Conservation (phyloP, 2,888 invertebrate species). For the Drosophila niveifrons region DNA sequence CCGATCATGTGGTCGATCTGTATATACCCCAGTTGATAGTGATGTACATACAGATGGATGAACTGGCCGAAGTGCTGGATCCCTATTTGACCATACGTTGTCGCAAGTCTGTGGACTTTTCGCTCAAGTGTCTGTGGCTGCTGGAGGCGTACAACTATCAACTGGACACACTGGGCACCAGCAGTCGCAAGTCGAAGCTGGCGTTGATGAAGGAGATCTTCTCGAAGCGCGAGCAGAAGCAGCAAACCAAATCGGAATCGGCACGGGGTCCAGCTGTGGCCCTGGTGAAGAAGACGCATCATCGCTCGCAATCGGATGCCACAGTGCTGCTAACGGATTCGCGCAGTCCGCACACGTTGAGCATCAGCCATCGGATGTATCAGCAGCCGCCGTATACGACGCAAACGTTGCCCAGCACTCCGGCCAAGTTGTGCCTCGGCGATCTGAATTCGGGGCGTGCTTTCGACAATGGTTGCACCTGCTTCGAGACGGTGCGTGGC, state of each 20-base stretch:
- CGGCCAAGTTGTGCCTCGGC: slow-evolving; percentile 91
- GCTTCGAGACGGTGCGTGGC: slow-evolving; percentile 93
- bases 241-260: slow-evolving; percentile 46
- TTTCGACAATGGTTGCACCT: slow-evolving; percentile 98
- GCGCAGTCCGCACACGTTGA: slow-evolving; percentile 68
- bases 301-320: slow-evolving; percentile 92
- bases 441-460: slow-evolving; percentile 97
- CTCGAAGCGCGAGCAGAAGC: slow-evolving; percentile 83
- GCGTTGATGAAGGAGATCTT: slow-evolving; percentile 85
- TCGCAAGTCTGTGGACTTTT: slow-evolving; percentile 97
- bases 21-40: slow-evolving; percentile 99
- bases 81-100: slow-evolving; percentile 94
- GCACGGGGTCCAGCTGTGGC: slow-evolving; percentile 51
- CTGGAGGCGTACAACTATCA: slow-evolving; percentile 93
- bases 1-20: slow-evolving; percentile 96
- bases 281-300: slow-evolving; percentile 90
- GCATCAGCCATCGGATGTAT: slow-evolving; percentile 80
- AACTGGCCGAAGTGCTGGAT: slow-evolving; percentile 97
- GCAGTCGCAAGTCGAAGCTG: slow-evolving; percentile 84
- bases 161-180: slow-evolving; percentile 77
- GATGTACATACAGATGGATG: slow-evolving; percentile 99
- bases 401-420: slow-evolving; percentile 81
- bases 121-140: slow-evolving; percentile 97
- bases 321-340: slow-evolving; percentile 88
- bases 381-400: slow-evolving; percentile 83